Conservation (phyloP, 2,888 invertebrate species). For the Acrocyrtus sp. region DNA sequence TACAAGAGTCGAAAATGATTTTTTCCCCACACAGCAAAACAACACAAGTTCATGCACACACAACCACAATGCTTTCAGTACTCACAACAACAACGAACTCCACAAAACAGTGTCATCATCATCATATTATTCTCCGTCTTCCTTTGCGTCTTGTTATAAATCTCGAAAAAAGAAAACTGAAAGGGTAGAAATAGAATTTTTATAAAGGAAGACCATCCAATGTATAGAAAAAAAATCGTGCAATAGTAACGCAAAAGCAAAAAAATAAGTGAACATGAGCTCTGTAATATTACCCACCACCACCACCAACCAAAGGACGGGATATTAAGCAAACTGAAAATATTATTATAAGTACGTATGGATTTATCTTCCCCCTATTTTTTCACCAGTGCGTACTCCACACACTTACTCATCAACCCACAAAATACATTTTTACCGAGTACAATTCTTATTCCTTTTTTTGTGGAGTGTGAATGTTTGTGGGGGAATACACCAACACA, state of each 20-base stretch:
- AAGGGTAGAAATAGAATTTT: no score
- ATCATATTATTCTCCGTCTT: background rate
- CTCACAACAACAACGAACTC: background rate
- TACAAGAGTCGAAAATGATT: conserved; percentile 3
- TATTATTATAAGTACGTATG: background rate
- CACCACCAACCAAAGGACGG: no score
- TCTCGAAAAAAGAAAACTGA: background rate
- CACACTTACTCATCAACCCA: background rate
- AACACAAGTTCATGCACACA: background rate
- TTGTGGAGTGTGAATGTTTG: background rate
- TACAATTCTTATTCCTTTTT: background rate
- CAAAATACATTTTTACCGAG: background rate
- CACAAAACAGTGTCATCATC: background rate
- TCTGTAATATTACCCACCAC: no score
- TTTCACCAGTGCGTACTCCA: background rate
- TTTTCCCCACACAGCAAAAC: no score
- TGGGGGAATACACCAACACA: background rate
- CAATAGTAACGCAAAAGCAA: background rate
- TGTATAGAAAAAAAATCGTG: background rate
- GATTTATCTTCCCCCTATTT: background rate
- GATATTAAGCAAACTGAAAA: no score
- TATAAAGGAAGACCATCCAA: background rate
- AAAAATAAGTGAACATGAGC: no score
- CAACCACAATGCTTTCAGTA: background rate
- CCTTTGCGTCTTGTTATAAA: background rate